Evolutionary conservation across 2,113 vertebrate genomes (phyloP), one percentile per base, ranked within the genome.

Genomic region (Coracopsis vasa): DNA sequence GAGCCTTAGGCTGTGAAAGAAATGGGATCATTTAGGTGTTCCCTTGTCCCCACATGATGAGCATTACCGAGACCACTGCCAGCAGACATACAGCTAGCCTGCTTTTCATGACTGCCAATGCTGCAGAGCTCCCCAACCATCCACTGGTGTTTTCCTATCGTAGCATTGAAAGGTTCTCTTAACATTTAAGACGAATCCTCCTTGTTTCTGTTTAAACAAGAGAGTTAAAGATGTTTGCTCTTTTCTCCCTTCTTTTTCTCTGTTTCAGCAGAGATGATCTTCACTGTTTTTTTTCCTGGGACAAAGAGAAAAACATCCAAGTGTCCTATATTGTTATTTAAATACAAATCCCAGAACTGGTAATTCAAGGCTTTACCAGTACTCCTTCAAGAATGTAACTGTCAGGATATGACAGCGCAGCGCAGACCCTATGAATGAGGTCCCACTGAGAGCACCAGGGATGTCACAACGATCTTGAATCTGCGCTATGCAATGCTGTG

Each of bases 171-270:
- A 86, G 29, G 28, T 67, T 81, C 82, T 87, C 65, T 35, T 66
- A 64, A 62, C 45, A 73, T 84, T 74, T 53, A 79, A 88, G 24
- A 35, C 0, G 1, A 79, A 61, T 33, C 27, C 74, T 79, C 35
- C 62, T 54, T 51, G 35, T 45, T 92, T 75, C 51, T 90, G 35
- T 75, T 75, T 79, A 92, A 94, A 82, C 47, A 82, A 69, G 53
- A 47, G 4, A 69, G 33, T 33, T 80, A 39, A 33, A 45, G n/a
- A 54, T 37, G 19, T 45, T 92, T 71, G 33, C 29, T 60, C 24
- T 85, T 45, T 66, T 44, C 1, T 2, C 6, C 42, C 33, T 24
- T 20, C 2, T 8, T 16, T n/a, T 31, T 37, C 58, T 75, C 37
- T 16, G 2, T 37, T 72, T 75, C 25, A 75, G 51, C 20, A 51